Evolutionary conservation across 2,797 vertebrate species (phyloP), one percentile per base, ranked within the genome.

Genomic region (Linurgus olivaceus): DNA sequence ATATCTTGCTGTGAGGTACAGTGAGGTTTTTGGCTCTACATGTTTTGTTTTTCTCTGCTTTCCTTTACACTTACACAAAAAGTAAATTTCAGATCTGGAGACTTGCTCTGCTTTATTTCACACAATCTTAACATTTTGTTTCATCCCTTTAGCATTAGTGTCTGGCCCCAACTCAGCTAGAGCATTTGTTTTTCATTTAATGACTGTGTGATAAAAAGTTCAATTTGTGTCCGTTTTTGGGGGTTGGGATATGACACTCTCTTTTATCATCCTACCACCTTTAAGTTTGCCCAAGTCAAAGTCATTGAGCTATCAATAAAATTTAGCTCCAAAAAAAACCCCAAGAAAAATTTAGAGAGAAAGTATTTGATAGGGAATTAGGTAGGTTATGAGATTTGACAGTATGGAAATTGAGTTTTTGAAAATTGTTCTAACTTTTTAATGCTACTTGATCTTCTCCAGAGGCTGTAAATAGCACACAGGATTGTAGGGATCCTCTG

Each of bases 1-100:
- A 71, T 86, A 61, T 73, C 90, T 38, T 86, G 88, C 91, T 96
- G 84, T 84, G 85, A 91, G 73, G 48, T 87, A 50, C 54, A 48
- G 54, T 58, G 71, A 87, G 59, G 1, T 88, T 93, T 86, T 93
- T 88, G 75, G 50, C 76, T 85, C 13, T 47, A 35, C 17, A 1
- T 66, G 55, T 29, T 76, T 94, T 86, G 37, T 75, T 93, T 93
- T 81, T 63, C 55, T 85, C 68, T 77, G 14, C 31, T 88, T 94
- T 81, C 44, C 37, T 76, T 93, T 90, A 28, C 17, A 28, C 68
- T 90, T 65, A 55, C 31, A 26, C n/a, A n/a, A 38, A 68, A 91
- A 77, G 19, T 58, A 59, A 44, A 74, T 79, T 96, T 82, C 89
- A 66, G 51, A 50, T 33, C 61, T 66, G 14, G 14, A 52, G 61